phyloP scores from a whole-genome alignment of 2,888 invertebrate species.

The Ligdia adustata region DNA sequence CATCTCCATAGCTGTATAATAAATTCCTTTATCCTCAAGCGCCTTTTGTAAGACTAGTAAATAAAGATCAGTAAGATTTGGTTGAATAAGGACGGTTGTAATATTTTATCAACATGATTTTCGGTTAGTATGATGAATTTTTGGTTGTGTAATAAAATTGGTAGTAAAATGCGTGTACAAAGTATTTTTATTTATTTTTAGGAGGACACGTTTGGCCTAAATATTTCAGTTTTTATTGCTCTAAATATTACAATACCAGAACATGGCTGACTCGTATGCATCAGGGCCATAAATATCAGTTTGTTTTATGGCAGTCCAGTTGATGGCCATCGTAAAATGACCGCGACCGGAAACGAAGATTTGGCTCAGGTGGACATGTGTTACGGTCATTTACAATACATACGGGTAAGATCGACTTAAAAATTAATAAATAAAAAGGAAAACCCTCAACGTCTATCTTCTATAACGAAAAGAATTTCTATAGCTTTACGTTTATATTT shows the following conservation, averaged over 20 bases:
- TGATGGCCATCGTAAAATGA: slow-evolving; percentile 16
- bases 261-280: slow-evolving; percentile 1
- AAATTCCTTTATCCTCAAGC: slow-evolving; percentile 24
- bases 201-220: not conserved
- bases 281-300: slow-evolving; percentile 16
- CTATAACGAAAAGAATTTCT: too few species aligned
- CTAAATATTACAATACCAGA: slow-evolving; percentile 14
- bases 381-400: not conserved
- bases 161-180: too few species aligned
- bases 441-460: too few species aligned
- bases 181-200: too few species aligned
- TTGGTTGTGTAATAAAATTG: not conserved
- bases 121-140: not conserved
- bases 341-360: slow-evolving; percentile 7
- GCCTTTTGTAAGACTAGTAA: slow-evolving; percentile 17
- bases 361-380: slow-evolving; percentile 7
- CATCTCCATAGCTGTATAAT: slow-evolving; percentile 23
- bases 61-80: slow-evolving; percentile 19
- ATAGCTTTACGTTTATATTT: too few species aligned
- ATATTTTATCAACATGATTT: slow-evolving; percentile 7
- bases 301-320: slow-evolving; percentile 16
- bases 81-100: slow-evolving; percentile 9
- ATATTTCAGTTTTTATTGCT: slow-evolving; percentile 8
- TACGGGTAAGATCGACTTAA: too few species aligned
- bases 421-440: too few species aligned